Conservation (phyloP, 2,888 invertebrate genomes). For the Caenorhabditis sp. region DNA sequence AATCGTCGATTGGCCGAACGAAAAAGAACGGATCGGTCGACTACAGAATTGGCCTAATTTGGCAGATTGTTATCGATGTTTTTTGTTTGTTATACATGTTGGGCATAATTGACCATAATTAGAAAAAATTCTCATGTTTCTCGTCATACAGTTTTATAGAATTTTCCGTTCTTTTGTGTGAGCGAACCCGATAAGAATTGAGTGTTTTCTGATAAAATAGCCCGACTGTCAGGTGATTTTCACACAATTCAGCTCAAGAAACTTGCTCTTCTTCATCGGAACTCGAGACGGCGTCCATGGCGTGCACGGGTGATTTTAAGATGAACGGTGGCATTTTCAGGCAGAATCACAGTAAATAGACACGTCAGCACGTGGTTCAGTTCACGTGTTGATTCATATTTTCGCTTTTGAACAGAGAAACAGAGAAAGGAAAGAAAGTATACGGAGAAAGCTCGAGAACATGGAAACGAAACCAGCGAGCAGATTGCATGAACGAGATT, state of each 20-base stretch:
- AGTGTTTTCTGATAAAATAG: constrained; percentile 26
- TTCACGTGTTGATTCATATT: too few species aligned
- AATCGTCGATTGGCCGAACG: constrained; percentile 7
- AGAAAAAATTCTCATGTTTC: neutral
- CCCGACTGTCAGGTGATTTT: constrained; percentile 17
- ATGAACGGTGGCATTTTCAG: constrained; percentile 12
- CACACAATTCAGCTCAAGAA: constrained; percentile 4
- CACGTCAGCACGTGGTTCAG: neutral
- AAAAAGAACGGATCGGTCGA: neutral
- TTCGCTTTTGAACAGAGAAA: too few species aligned
- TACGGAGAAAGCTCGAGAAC: too few species aligned
- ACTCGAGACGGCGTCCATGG: constrained; percentile 7
- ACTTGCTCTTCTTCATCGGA: constrained; percentile 41
- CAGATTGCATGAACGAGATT: too few species aligned
- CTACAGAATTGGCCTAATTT: neutral
- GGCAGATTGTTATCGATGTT: neutral
- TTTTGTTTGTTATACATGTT: neutral
- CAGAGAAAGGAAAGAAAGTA: too few species aligned
- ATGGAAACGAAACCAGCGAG: too few species aligned
- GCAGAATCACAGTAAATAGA: neutral
- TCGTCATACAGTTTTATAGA: neutral
- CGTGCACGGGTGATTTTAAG: constrained; percentile 1
- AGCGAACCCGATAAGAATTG: constrained; percentile 14
- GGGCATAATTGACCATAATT: too few species aligned
- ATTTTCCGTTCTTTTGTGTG: neutral